Evolutionary conservation across 2,113 vertebrate species (phyloP), one percentile per base, ranked within the genome.

Genomic region (Gadus chalcogrammus): DNA sequence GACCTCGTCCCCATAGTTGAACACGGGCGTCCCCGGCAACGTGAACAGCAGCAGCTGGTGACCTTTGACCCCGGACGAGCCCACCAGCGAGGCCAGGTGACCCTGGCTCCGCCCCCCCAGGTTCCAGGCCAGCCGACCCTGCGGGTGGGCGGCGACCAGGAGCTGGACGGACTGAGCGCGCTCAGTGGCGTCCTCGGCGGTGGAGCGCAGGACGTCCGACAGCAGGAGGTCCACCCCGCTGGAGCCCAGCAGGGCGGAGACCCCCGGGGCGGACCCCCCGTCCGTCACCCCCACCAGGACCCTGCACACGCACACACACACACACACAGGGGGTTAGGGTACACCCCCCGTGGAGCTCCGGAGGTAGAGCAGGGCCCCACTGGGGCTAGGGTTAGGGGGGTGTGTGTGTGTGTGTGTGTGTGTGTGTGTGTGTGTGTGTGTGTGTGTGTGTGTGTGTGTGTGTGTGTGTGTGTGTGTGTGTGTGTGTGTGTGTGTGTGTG

Each of bases 1-100:
- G 1, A 95, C 93, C 85, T 95, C 94, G 20, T 95, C 94, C 1
- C 95, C 94, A 1, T 93, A 94, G 79, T 84, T 93, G 65, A 94
- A 90, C 38, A 96, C 69, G 0, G 95, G 93, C 0, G 93, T 95
- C 3, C 95, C 95, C 0, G 93, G 94, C 15, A 97, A 82, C 0
- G 94, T 95, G 58, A 95, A 87, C 18, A 97, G 78, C 75, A 97
- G 82, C 79, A 95, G 67, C 65, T 94, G 93, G 70, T 91, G 74
- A 0, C 94, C 79, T 1, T 74, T 85, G 5, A 93, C 84, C 31
- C 90, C 71, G 0, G 65, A 63, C 0, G 74, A 6, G 0, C 85
- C 81, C 48, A 91, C 76, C 2, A 90, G 62, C 1, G 89, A 82
- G 0, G 89, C 89, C 87, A 94, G 62, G 73, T 93, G 91, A 0